Conservation (phyloP, 2,113 vertebrate species). For the Uria lomvia region DNA sequence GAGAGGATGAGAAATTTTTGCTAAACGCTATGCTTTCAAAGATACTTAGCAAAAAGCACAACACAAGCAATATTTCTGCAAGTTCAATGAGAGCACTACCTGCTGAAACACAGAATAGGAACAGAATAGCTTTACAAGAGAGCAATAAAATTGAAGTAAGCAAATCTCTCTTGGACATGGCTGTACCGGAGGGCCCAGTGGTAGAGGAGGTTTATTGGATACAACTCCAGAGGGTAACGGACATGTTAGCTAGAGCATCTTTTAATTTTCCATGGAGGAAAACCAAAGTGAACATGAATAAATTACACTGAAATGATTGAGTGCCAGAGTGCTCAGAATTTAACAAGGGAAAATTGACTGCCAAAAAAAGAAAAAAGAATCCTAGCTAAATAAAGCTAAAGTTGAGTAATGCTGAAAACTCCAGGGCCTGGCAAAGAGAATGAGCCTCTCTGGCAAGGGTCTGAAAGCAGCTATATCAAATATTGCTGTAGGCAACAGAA, state of each 20-base stretch:
- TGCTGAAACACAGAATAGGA: neutral
- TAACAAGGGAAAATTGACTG: neutral
- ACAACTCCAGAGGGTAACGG: neutral
- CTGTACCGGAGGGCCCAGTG: neutral
- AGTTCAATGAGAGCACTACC: neutral
- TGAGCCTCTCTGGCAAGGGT: accelerated
- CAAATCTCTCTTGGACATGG: neutral
- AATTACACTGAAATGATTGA: neutral
- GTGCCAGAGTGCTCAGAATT: neutral
- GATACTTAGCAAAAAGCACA: neutral
- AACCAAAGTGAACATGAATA: neutral
- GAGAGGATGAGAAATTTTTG: neutral
- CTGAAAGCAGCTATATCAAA: neutral
- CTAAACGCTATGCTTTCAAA: neutral
- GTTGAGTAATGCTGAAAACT: neutral
- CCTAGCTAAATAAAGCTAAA: neutral
- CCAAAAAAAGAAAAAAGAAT: neutral
- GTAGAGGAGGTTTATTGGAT: neutral
- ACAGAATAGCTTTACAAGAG: neutral
- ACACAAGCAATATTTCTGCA: neutral
- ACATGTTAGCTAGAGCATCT: neutral
- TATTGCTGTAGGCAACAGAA: neutral
- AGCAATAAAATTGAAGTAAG: neutral
- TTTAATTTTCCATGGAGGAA: neutral
- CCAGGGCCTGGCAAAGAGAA: neutral